A percentile compares a stretch with the other conserved stretches of the same genome.
phyloP scores from a whole-genome alignment of 53 echinoderm and acorn worm species.

The Apostichopus leukothele region DNA sequence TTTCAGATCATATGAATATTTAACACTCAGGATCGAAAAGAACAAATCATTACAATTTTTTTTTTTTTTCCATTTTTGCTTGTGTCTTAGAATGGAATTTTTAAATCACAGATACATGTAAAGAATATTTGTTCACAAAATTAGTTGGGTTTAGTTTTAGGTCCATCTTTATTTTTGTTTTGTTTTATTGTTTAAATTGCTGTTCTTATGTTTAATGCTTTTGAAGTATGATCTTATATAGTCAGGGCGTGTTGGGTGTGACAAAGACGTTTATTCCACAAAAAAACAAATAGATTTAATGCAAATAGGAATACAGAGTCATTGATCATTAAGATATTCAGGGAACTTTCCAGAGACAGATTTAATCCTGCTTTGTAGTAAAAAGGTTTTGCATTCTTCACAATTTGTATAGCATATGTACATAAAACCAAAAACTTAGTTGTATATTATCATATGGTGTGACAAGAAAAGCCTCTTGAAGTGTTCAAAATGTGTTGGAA shows the following conservation, averaged over 20 bases:
- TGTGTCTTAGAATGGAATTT: too few species aligned
- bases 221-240: constrained; percentile 6
- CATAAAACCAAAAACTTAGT: constrained; percentile 26
- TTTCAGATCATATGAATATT: neutral
- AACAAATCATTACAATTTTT: neutral
- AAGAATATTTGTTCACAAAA: too few species aligned
- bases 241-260: constrained; percentile 4
- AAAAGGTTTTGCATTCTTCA: constrained; percentile 2
- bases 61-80: neutral
- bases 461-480: constrained; percentile 3
- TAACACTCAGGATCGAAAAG: neutral
- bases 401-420: constrained; percentile 29
- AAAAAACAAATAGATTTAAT: constrained; percentile 6
- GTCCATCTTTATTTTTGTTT: neutral
- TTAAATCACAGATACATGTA: too few species aligned
- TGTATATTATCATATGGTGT: constrained; percentile 27
- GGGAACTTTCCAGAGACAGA: constrained; percentile 31
- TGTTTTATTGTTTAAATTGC: neutral
- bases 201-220: neutral
- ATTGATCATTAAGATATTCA: constrained; percentile 13
- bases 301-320: constrained; percentile 30
- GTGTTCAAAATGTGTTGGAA: neutral
- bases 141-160: too few species aligned
- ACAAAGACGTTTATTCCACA: constrained; percentile 12
- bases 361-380: constrained; percentile 14